Percentiles rank a stretch among this genome's conserved stretches.
Evolutionary conservation across 2,113 vertebrate genomes (phyloP).

Genomic region (Cyanoramphus novaezelandiae): DNA sequence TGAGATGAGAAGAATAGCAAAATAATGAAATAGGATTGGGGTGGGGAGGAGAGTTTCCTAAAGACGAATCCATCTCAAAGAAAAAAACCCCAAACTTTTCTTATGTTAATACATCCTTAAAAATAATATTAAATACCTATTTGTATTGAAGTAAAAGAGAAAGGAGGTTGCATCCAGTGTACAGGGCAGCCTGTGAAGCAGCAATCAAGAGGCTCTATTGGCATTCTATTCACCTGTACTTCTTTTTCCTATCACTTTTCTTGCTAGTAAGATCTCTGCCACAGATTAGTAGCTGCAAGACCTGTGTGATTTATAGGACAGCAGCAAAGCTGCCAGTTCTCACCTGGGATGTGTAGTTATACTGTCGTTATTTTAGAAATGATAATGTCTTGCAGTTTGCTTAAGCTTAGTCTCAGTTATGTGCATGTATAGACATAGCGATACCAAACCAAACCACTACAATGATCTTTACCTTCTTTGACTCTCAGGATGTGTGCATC

Average conservation of each 20-base stretch:
- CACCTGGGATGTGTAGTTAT: neutral
- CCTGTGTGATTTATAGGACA: neutral
- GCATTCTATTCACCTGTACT: neutral
- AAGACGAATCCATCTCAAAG: neutral
- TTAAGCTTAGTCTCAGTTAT: neutral
- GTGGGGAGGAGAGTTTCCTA: neutral
- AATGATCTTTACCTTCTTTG: neutral
- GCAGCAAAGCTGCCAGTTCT: neutral
- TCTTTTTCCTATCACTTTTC: neutral
- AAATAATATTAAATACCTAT: neutral
- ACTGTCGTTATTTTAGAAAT: neutral
- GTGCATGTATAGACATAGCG: neutral
- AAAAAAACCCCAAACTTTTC: neutral
- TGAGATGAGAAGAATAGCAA: neutral
- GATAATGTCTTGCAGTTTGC: neutral
- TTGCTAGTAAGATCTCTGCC: neutral
- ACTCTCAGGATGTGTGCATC: neutral
- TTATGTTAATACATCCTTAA: neutral
- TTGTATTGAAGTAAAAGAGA: neutral
- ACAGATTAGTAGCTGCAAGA: neutral
- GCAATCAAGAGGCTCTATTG: constrained; percentile 7
- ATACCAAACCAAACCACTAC: neutral
- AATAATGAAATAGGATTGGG: neutral
- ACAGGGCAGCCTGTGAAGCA: neutral
- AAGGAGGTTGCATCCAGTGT: neutral